phyloP scores from a whole-genome alignment of 1,140 invertebrate species.

The Trichoplusia ni region DNA sequence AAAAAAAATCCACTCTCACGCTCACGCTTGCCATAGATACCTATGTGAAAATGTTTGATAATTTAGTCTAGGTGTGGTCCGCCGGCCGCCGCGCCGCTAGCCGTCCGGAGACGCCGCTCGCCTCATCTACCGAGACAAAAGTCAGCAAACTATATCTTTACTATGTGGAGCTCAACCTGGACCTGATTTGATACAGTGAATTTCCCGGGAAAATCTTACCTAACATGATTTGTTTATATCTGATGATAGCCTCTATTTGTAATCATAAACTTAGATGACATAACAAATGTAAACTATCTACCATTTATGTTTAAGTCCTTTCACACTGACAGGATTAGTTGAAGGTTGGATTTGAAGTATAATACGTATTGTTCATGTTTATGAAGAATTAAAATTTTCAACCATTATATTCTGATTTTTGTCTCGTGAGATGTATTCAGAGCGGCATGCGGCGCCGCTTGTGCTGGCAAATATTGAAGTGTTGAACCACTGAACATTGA shows the following conservation, averaged over 20 bases:
- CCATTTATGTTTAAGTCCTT: too few relatives aligned
- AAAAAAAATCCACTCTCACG: constrained; percentile 81
- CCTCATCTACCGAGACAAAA: constrained; percentile 81
- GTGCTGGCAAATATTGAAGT: constrained; percentile 79
- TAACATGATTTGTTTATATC: too few relatives aligned
- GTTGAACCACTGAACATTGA: constrained; percentile 78
- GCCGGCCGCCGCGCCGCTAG: constrained; percentile 69
- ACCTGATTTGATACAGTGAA: too few relatives aligned
- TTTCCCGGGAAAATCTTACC: too few relatives aligned
- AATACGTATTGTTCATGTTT: too few relatives aligned
- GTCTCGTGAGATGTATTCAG: constrained; percentile 78
- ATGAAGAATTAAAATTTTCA: too few relatives aligned
- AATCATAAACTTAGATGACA: too few relatives aligned
- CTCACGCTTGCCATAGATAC: constrained; percentile 81
- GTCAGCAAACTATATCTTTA: constrained; percentile 56
- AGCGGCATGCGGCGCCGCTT: constrained; percentile 68
- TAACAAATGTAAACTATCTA: too few relatives aligned
- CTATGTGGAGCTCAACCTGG: not conserved
- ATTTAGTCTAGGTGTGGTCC: constrained; percentile 77
- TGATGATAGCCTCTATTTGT: too few relatives aligned
- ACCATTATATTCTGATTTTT: constrained; percentile 81
- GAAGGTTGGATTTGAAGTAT: too few relatives aligned
- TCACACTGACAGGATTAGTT: too few relatives aligned
- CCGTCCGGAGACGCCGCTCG: constrained; percentile 70
- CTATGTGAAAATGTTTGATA: constrained; percentile 80